These are phyloP conservation scores for Gymnocephalus cernua DNA, from an alignment of 2,113 vertebrate genomes.

Conservation along the genomic window DNA sequence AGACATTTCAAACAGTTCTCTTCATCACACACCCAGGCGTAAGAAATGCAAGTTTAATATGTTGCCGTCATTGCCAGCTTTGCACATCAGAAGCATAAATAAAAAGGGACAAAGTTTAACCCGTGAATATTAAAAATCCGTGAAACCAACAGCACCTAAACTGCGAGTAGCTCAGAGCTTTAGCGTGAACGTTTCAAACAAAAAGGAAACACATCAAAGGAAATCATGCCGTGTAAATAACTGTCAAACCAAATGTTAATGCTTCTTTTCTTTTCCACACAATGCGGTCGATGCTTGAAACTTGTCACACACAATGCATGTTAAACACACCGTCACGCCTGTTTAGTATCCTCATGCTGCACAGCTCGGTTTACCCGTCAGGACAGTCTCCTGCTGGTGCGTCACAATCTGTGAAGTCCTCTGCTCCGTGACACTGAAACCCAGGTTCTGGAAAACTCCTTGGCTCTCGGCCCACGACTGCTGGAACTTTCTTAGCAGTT, in stretches of 20 bases:
- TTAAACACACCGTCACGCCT: slow-evolving; percentile 70
- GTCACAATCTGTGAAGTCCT: slow-evolving; percentile 84
- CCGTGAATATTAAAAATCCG: slow-evolving; percentile 44
- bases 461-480: slow-evolving; percentile 91
- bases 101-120: slow-evolving; percentile 35
- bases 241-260: slow-evolving; percentile 23
- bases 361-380: slow-evolving; percentile 87
- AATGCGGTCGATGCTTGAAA: slow-evolving; percentile 23
- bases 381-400: slow-evolving; percentile 86
- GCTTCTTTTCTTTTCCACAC: slow-evolving; percentile 33
- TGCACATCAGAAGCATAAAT: slow-evolving; percentile 37
- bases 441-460: slow-evolving; percentile 86
- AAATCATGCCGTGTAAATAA: slow-evolving; percentile 3
- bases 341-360: slow-evolving; percentile 81
- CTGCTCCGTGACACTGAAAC: slow-evolving; percentile 85
- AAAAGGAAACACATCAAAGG: slow-evolving; percentile 31
- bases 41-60: slow-evolving; percentile 46
- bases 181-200: not conserved
- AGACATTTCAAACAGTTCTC: slow-evolving; percentile 3
- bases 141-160: slow-evolving; percentile 26
- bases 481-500: slow-evolving; percentile 88
- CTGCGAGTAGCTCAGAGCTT: not conserved
- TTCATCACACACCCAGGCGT: slow-evolving; percentile 13
- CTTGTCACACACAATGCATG: slow-evolving; percentile 31
- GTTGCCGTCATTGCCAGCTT: slow-evolving; percentile 23